Evolutionary conservation across 2,113 vertebrate genomes (phyloP).

Genomic region (Collichthys lucidus): DNA sequence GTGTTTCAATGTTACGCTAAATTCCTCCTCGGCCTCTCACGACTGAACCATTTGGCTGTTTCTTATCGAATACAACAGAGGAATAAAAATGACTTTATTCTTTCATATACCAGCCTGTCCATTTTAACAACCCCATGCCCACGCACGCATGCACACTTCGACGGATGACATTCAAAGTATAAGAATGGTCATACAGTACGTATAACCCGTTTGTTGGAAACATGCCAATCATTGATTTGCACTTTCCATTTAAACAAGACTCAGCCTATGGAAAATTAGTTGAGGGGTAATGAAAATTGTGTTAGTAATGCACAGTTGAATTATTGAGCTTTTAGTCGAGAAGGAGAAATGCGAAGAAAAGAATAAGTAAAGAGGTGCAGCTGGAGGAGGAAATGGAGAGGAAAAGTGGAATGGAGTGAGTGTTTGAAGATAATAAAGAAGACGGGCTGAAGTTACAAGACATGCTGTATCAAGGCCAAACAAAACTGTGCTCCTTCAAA

Average conservation of each 20-base stretch:
- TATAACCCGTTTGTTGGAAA: slow-evolving; percentile 21
- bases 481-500: slow-evolving; percentile 36
- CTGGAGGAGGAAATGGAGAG: neutral
- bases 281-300: slow-evolving; percentile 38
- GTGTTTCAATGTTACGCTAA: slow-evolving; percentile 15
- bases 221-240: slow-evolving; percentile 46
- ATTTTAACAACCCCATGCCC: neutral
- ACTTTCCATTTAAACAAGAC: slow-evolving; percentile 46
- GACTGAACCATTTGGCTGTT: slow-evolving; percentile 20
- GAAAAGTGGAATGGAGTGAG: slow-evolving; percentile 30
- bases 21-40: slow-evolving; percentile 20
- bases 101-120: neutral
- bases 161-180: slow-evolving; percentile 13
- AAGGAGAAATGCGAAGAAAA: slow-evolving; percentile 20
- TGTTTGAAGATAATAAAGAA: slow-evolving; percentile 29
- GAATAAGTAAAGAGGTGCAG: neutral
- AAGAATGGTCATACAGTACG: slow-evolving; percentile 27
- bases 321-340: slow-evolving; percentile 49
- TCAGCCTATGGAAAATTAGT: slow-evolving; percentile 48
- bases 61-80: slow-evolving; percentile 1
- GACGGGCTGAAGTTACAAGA: slow-evolving; percentile 12
- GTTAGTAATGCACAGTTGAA: slow-evolving; percentile 49
- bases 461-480: slow-evolving; percentile 59
- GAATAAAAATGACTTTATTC: slow-evolving; percentile 33
- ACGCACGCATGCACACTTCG: slow-evolving; percentile 6